phyloP scores from a whole-genome alignment of 2,797 vertebrate species.

The Gallirallus australis region DNA sequence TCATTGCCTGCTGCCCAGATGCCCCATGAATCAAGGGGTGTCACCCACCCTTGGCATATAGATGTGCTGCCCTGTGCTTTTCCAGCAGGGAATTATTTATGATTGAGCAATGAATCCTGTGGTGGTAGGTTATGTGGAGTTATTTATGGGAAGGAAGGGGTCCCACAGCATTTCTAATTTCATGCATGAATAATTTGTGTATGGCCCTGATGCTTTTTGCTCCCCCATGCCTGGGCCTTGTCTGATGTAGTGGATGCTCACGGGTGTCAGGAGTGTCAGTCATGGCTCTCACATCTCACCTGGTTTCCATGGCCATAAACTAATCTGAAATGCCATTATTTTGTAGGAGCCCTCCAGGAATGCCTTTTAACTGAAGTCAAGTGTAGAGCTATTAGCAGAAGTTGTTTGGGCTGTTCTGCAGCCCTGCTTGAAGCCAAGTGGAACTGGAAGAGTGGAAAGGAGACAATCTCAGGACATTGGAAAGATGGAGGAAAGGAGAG shows the following conservation, averaged over 20 bases:
- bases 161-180: constrained; percentile 42
- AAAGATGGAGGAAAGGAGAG: background rate
- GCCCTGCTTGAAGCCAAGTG: background rate
- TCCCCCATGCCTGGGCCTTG: background rate
- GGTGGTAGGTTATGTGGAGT: background rate
- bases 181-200: background rate
- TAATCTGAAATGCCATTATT: background rate
- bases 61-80: background rate
- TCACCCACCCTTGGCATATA: background rate
- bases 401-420: background rate
- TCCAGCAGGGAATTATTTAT: constrained; percentile 25
- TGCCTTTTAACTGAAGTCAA: background rate
- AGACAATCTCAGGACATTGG: background rate
- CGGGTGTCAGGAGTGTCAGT: background rate
- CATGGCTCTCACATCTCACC: background rate
- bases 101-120: background rate
- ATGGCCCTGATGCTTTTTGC: background rate
- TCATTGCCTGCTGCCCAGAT: background rate
- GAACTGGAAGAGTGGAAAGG: background rate
- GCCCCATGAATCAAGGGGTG: constrained; percentile 17
- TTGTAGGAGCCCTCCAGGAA: background rate
- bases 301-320: background rate
- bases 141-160: constrained; percentile 32
- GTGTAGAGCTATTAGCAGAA: background rate
- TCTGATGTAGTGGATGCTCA: background rate